Conservation (phyloP, 2,888 invertebrate genomes). For the Phania funesta region DNA sequence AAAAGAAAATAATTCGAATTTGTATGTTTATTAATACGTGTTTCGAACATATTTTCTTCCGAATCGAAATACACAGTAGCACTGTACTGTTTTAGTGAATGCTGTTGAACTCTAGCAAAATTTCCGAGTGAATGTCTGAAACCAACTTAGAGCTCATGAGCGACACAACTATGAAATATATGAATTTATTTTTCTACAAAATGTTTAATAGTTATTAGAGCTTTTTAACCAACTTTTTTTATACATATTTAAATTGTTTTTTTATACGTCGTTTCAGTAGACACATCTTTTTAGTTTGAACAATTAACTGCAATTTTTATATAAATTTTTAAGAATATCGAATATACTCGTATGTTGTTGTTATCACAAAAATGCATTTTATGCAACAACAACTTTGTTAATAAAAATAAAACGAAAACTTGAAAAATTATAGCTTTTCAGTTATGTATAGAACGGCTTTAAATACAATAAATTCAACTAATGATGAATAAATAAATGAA, state of each 20-base stretch:
- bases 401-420: constrained; percentile 6
- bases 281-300: background rate
- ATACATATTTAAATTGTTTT: background rate
- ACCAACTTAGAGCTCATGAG: background rate
- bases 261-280: background rate
- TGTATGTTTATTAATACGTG: no score
- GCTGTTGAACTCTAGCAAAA: no score
- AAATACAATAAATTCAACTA: constrained; percentile 47
- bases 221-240: constrained; percentile 1
- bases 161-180: background rate
- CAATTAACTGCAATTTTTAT: constrained; percentile 7
- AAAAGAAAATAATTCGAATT: no score
- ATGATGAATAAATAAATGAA: constrained; percentile 50
- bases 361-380: constrained; percentile 49
- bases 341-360: constrained; percentile 7
- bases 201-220: constrained; percentile 8
- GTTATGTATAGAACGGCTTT: constrained; percentile 43
- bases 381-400: constrained; percentile 60
- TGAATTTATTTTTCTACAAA: background rate
- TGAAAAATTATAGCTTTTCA: constrained; percentile 58
- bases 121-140: no score
- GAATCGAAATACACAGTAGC: no score
- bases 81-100: no score
- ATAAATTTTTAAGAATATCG: background rate
- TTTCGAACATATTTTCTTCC: no score